A percentile compares a stretch with the other conserved stretches of the same genome.
phyloP scores from a whole-genome alignment of 1,140 invertebrate species.

The Zophobas atratus region DNA sequence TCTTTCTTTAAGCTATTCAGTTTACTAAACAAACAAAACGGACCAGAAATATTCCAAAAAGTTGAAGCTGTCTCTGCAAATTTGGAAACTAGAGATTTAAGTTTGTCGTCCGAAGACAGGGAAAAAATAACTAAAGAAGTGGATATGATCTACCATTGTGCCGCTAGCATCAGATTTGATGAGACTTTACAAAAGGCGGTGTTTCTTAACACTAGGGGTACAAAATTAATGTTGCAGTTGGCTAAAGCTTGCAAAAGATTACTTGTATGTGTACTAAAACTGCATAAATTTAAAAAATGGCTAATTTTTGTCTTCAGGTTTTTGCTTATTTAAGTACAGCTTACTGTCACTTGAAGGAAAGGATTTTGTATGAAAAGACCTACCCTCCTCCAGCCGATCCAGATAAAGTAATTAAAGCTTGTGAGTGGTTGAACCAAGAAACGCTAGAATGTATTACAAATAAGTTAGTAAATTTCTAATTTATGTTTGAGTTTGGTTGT shows the following conservation, averaged over 20 bases:
- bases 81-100: conserved; percentile 75
- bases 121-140: conserved; percentile 71
- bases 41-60: conserved; percentile 70
- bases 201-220: conserved; percentile 71
- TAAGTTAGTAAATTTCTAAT: conserved; percentile 53
- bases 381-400: conserved; percentile 82
- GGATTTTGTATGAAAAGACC: conserved; percentile 77
- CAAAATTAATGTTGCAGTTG: conserved; percentile 76
- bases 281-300: conserved; percentile 5
- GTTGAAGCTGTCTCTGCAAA: conserved; percentile 85
- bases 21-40: conserved; percentile 54
- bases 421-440: conserved; percentile 81
- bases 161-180: conserved; percentile 80
- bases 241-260: conserved; percentile 73
- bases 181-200: conserved; percentile 77
- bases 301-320: conserved; percentile 50
- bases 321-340: conserved; percentile 76
- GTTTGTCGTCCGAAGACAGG: conserved; percentile 68
- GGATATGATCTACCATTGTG: conserved; percentile 78
- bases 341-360: conserved; percentile 79
- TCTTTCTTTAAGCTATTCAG: conserved; percentile 54
- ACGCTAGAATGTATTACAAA: conserved; percentile 58
- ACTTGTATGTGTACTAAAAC: conserved; percentile 48
- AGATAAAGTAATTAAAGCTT: conserved; percentile 77
- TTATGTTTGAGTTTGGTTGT: conserved; percentile 4